These are phyloP conservation scores for Operophtera brumata DNA, from an alignment of 2,888 invertebrate species.

Conservation along the genomic window DNA sequence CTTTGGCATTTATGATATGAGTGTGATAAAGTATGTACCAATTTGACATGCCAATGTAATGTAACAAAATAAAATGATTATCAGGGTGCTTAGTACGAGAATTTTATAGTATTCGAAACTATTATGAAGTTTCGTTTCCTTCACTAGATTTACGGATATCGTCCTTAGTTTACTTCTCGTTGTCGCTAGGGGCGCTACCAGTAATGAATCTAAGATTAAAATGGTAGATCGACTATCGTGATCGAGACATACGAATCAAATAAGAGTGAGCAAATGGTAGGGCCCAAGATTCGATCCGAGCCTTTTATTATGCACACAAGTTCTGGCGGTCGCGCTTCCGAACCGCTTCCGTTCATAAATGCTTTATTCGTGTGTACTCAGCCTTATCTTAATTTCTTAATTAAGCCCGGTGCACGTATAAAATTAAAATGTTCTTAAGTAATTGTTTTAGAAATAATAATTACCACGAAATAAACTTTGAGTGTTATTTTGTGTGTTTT, in stretches of 20 bases:
- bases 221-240: not conserved
- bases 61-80: no score
- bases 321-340: slow-evolving; percentile 64
- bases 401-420: slow-evolving; percentile 54
- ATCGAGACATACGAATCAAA: not conserved
- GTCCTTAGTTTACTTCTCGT: no score
- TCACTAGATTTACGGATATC: no score
- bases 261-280: slow-evolving; percentile 36
- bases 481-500: slow-evolving; percentile 37
- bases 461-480: slow-evolving; percentile 28
- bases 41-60: no score
- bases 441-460: slow-evolving; percentile 37
- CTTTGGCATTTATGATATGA: no score
- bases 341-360: slow-evolving; percentile 62
- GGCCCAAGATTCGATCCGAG: slow-evolving; percentile 46
- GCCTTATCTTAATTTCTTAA: slow-evolving; percentile 75
- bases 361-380: slow-evolving; percentile 64
- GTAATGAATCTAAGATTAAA: no score
- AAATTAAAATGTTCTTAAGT: slow-evolving; percentile 48
- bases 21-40: no score
- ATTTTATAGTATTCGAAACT: no score
- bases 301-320: slow-evolving; percentile 64
- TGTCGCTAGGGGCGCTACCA: no score
- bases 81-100: no score
- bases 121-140: no score